Evolutionary conservation across 2,797 vertebrate species (phyloP).

Genomic region (Sebastes itinus): DNA sequence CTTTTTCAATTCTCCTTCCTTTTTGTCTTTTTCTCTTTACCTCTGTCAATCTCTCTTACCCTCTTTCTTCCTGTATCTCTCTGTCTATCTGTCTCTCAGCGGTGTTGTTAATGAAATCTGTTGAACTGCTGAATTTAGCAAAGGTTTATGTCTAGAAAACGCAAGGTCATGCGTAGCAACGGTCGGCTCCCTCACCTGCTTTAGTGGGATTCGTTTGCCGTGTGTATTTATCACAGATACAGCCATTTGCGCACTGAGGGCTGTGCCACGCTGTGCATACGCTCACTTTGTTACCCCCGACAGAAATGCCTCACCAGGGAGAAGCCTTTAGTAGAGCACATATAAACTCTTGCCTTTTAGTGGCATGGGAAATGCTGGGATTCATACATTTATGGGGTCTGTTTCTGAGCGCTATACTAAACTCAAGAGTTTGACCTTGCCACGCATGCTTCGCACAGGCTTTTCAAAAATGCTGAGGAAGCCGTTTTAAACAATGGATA

Average conservation of each 20-base stretch:
- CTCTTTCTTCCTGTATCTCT: conserved; percentile 7
- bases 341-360: conserved; percentile 75
- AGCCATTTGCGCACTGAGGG: conserved; percentile 55
- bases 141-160: conserved; percentile 57
- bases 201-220: conserved; percentile 51
- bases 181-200: conserved; percentile 57
- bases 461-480: conserved; percentile 46
- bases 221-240: conserved; percentile 71
- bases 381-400: conserved; percentile 64
- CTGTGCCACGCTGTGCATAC: conserved; percentile 63
- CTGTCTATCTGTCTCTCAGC: conserved; percentile 33
- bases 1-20: conserved; percentile 13
- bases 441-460: conserved; percentile 2
- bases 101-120: conserved; percentile 52
- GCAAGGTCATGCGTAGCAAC: conserved; percentile 56
- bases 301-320: conserved; percentile 74
- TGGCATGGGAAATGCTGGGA: conserved; percentile 66
- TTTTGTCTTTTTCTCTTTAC: conserved; percentile 25
- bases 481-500: conserved; percentile 62
- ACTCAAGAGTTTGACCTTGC: conserved; percentile 72
- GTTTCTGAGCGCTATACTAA: conserved; percentile 54
- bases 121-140: conserved; percentile 46
- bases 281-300: conserved; percentile 73
- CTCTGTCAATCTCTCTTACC: conserved; percentile 1
- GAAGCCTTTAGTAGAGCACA: conserved; percentile 73